Base-by-base conservation (phyloP, 2,888 invertebrate species). In the Andrena chrysosceles region DNA sequence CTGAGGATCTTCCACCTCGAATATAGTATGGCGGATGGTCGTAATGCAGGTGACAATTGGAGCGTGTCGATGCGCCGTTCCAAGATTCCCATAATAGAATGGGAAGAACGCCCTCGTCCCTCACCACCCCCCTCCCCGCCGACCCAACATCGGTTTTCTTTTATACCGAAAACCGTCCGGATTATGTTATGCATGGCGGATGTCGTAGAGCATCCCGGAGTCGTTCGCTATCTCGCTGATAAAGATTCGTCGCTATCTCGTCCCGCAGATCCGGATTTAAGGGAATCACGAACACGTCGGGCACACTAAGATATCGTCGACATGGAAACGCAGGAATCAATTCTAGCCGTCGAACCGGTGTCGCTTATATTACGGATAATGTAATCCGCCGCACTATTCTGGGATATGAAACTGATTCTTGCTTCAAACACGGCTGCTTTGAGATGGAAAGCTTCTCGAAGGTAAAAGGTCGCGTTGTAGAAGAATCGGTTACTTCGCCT, bases 21-120 rank as follows among this genome's bases (percentile, higher is more conserved):
- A 79, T 70, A 70, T 64, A 85, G 66, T 67, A 73, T 59, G 63
- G 67, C 69, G 64, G 71, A 77, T 74, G 79, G 83, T 80, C 78
- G 87, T 87, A 89, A 92, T 90, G 88, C 87, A 85, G 85, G 86
- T 89, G 90, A 91, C 92, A 91, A 92, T 91, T 91, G 91, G 90
- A 90, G 92, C 91, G 89, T 90, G 89, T 88, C 89, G 87, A 87
- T 89, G 82, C 86, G 77, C 85, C 85, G 77, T 86, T 84, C 83
- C 81, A 72, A 87, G 84, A 91, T 91, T 89, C 84, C 88, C 86
- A 89, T 91, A 91, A 90, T 90, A 90, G 88, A 91, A 92, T 89
- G 89, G 89, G 87, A 63, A 81, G 87, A 87, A 87, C 84, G 82
- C 68, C 81, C 81, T 80, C 83, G 81, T 86, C 70, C 84, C 85